Base-by-base conservation (phyloP, 2,113 vertebrate genomes). In the Sinocyclocheilus maitianheensis region DNA sequence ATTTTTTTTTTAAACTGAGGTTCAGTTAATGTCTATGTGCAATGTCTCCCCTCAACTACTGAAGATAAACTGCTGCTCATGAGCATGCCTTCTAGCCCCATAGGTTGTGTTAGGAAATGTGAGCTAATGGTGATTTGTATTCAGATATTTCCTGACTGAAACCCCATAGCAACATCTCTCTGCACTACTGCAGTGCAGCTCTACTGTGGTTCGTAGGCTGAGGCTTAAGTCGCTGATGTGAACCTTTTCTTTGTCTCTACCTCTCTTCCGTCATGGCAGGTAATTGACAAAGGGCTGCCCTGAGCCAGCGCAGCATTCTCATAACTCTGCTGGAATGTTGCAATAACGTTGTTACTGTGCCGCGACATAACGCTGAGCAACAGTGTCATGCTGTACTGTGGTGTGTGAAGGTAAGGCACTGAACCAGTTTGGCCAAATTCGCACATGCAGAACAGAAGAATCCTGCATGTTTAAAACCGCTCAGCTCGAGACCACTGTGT, bases 101-200 rank as follows among this genome's bases (percentile, higher is more conserved):
- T 55, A 46, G 62, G 83, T 80, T 69, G 83, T 24, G 46, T 77
- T 88, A 5, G 11, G 69, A 78, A 88, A 85, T 46, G 60, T 48
- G 84, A 83, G 87, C 63, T 83, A 83, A 76, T 81, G 77, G 87
- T 87, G 53, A 87, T 88, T 86, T 81, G 87, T 88, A 89, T 89
- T 89, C 89, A 88, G 89, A 89, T 88, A 81, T 86, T 87, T 84
- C 84, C 85, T 83, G 89, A 89, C 91, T 91, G 91, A 94, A 93
- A 91, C 91, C 92, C 89, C 92, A 89, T 87, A 90, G 91, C 91
- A 93, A 93, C 91, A 93, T 84, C 89, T 90, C 89, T 88, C 92
- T 81, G 92, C 88, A 90, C 53, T 93, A 90, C 94, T 94, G 94
- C 93, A 94, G 92, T 94, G 93, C 94, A 93, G 91, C 92, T 92